These are phyloP conservation scores for Trichogramma evanescens DNA, from an alignment of 2,888 invertebrate genomes.

Conservation along the genomic window DNA sequence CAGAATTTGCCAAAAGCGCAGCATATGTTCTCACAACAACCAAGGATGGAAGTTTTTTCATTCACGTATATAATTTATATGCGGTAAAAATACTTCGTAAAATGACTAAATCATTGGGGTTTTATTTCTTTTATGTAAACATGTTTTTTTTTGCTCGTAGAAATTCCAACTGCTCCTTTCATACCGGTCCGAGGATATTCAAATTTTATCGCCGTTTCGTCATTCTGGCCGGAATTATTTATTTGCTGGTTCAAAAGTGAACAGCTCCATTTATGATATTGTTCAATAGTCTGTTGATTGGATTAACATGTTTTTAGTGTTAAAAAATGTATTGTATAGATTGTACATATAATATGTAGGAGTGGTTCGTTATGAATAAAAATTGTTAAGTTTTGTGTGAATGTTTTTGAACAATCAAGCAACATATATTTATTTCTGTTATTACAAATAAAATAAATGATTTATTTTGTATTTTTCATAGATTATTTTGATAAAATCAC, in stretches of 20 bases:
- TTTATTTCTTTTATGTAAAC: background rate
- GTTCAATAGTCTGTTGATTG: constrained; percentile 28
- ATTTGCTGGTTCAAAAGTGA: constrained; percentile 27
- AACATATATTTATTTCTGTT: background rate
- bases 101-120: too few relatives aligned
- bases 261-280: constrained; percentile 31
- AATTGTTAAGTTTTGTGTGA: background rate
- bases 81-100: constrained; percentile 25
- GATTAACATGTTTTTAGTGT: background rate
- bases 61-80: constrained; percentile 34
- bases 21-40: constrained; percentile 32
- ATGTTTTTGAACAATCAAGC: background rate
- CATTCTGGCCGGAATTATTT: constrained; percentile 28
- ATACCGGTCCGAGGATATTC: constrained; percentile 28
- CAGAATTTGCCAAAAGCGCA: constrained; percentile 28
- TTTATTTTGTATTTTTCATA: background rate
- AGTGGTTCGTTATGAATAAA: background rate
- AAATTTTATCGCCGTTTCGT: constrained; percentile 30
- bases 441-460: background rate
- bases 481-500: background rate
- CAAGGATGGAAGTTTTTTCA: constrained; percentile 29
- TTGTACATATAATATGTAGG: too few relatives aligned
- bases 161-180: constrained; percentile 31
- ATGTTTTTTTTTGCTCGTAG: constrained; percentile 24
- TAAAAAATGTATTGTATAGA: background rate